Evolutionary conservation across 2,888 invertebrate species (phyloP), one percentile per base, ranked within the genome.

Genomic region (Acanthosepion pharaonis): DNA sequence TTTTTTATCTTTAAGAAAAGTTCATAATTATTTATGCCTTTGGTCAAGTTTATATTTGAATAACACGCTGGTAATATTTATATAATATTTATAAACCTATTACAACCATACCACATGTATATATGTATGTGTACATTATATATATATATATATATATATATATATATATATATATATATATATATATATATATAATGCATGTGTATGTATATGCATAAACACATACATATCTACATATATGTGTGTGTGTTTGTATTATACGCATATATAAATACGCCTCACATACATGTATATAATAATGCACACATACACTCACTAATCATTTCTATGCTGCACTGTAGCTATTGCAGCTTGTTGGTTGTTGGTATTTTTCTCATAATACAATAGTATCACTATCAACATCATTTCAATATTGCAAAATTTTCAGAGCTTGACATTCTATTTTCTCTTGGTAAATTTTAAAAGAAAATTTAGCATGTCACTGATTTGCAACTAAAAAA

Each of bases 141-240:
- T 49, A 49, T 93, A 93, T 93, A 51, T 91, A 23, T 91, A 42
- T 91, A 42, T 91, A 91, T 91, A 33, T n/a, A 91, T 91, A 91
- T 25, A 33, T 91, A 91, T 91, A 91, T 91, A 91, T 91, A 91
- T 91, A 91, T 91, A 91, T 91, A 33, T 91, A 91, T 91, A 91
- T 91, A 91, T 91, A 91, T 48, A 91, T 42, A 91, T 42, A 91
- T 91, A 42, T 42, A 91, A n/a, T 33, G n/a, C n/a, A 33, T 91
- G 48, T 91, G 20, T 91, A 48, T 91, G 91, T 91, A 48, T 91
- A 91, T 91, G 48, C 42, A 48, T 91, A 91, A 42, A 91, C 91
- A 91, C 42, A 91, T 91, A 91, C 42, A 91, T 91, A 91, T 91
- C 15, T 91, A 91, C 42, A 48, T 91, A 91, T 92, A 48, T 92